Percentiles rank a stretch among this genome's conserved stretches.
Conservation (phyloP, 2,113 vertebrate species). For the Cathartes aura region DNA sequence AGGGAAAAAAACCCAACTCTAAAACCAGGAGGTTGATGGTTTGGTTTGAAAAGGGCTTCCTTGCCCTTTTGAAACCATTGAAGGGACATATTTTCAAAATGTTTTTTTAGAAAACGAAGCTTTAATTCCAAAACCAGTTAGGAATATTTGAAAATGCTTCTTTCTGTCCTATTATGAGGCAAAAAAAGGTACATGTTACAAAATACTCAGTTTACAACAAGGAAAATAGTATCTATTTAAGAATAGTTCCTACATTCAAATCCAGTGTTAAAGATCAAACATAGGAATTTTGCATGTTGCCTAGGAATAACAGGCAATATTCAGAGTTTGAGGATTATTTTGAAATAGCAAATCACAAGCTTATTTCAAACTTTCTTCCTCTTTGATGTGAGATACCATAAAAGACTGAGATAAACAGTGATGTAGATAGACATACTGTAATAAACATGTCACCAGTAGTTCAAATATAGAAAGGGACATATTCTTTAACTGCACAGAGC, state of each 20-base stretch:
- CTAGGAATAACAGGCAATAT: background rate
- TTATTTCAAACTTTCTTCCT: background rate
- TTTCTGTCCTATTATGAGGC: background rate
- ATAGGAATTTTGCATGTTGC: background rate
- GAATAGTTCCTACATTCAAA: background rate
- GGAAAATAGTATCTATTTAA: background rate
- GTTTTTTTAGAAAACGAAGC: background rate
- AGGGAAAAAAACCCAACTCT: fast-evolving
- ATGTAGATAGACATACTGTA: background rate
- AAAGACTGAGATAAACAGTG: background rate
- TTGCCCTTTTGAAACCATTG: background rate
- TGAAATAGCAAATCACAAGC: background rate
- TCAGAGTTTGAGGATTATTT: background rate
- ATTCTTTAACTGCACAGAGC: background rate
- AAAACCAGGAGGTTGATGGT: background rate
- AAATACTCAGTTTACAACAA: background rate
- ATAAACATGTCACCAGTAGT: background rate
- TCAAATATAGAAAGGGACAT: background rate
- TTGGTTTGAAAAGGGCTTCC: background rate
- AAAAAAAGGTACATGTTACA: background rate
- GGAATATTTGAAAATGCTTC: background rate
- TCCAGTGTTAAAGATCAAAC: background rate
- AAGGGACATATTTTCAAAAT: background rate
- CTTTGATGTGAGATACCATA: background rate
- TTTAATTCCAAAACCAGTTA: background rate